phyloP scores from a whole-genome alignment of 2,888 invertebrate genomes.

The Plutella xylostella region DNA sequence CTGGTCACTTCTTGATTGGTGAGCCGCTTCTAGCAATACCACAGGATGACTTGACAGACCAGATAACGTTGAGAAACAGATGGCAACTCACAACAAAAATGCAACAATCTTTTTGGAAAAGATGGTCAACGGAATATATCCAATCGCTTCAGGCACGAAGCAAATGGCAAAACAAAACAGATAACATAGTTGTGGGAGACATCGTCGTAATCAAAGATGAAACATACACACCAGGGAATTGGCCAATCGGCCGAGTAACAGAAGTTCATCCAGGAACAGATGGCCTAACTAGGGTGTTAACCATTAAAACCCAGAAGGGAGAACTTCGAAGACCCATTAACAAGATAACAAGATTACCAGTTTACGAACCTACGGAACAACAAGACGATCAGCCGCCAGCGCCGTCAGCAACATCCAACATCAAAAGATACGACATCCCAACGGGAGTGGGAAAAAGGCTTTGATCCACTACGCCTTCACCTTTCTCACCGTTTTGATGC shows the following conservation, averaged over 20 bases:
- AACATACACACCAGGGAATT: no score
- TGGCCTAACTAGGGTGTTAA: slow-evolving; percentile 15
- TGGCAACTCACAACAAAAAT: slow-evolving; percentile 9
- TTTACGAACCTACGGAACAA: no score
- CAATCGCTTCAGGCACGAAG: neutral
- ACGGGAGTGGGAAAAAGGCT: no score
- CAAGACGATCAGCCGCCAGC: no score
- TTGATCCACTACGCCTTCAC: no score
- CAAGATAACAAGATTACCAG: slow-evolving; percentile 2
- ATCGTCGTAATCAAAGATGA: slow-evolving; percentile 20
- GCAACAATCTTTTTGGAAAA: neutral
- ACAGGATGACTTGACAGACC: slow-evolving; percentile 10
- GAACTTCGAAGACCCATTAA: slow-evolving; percentile 1
- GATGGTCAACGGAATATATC: neutral
- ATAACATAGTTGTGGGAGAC: slow-evolving; percentile 18
- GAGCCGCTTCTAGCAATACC: slow-evolving; percentile 6
- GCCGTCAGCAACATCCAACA: no score
- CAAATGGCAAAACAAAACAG: slow-evolving; percentile 3
- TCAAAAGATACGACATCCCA: no score
- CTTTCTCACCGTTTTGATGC: no score
- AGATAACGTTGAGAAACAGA: slow-evolving; percentile 9
- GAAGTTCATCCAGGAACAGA: slow-evolving; percentile 19
- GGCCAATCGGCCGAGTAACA: slow-evolving; percentile 18
- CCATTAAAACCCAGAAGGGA: slow-evolving; percentile 15
- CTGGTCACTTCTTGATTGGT: slow-evolving; percentile 10